Evolutionary conservation across 2,797 vertebrate species (phyloP).

Genomic region (Todus mexicanus): DNA sequence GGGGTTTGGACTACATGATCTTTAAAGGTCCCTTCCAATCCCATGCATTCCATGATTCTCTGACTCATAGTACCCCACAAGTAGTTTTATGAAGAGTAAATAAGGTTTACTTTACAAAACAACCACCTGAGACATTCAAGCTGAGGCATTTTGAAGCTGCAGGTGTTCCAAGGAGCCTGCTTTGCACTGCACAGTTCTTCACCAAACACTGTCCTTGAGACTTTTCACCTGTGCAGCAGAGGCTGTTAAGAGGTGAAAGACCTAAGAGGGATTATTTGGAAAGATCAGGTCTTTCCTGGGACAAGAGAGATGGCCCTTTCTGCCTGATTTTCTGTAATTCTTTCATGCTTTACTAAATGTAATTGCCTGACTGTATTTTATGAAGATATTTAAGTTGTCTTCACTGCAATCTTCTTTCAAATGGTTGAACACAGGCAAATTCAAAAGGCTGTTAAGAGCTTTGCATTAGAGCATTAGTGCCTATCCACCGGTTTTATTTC

Average conservation of each 20-base stretch:
- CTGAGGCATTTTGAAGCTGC: not conserved
- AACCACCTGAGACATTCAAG: not conserved
- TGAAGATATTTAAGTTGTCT: not conserved
- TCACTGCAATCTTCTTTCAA: not conserved
- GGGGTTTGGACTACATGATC: too few species aligned
- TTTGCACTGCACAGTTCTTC: not conserved
- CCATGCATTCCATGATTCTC: not conserved
- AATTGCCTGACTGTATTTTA: not conserved
- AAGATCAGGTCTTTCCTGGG: not conserved
- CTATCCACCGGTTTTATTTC: not conserved
- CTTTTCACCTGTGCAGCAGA: not conserved
- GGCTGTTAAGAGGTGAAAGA: not conserved
- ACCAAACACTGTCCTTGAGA: not conserved
- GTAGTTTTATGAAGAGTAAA: not conserved
- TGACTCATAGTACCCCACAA: not conserved
- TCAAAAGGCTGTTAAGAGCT: not conserved
- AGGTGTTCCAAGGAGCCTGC: not conserved
- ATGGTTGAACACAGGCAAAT: not conserved
- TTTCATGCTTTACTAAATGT: not conserved
- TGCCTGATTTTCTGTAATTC: not conserved
- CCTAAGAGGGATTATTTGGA: not conserved
- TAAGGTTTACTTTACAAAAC: not conserved
- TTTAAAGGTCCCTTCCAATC: not conserved
- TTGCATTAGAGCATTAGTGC: not conserved
- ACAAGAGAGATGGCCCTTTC: not conserved